Percentiles rank a stretch among this genome's conserved stretches.
Conservation (phyloP, 2,888 invertebrate species). For the Xanthia icteritia region DNA sequence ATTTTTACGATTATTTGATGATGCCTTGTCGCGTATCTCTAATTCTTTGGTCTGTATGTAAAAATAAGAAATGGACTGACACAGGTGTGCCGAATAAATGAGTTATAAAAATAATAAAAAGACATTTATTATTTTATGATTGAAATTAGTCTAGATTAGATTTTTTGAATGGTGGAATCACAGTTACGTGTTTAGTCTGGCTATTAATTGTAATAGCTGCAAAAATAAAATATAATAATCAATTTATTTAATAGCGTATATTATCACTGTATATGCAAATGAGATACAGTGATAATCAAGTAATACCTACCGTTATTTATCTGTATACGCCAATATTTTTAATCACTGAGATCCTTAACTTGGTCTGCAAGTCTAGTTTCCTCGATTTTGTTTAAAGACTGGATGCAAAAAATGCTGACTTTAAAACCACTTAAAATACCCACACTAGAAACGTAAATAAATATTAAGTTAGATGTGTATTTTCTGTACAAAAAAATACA, state of each 20-base stretch:
- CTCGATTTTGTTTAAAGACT: not conserved
- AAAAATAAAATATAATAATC: conserved; percentile 12
- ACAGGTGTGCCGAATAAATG: conserved; percentile 59
- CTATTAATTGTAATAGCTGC: not conserved
- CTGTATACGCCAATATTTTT: conserved; percentile 3
- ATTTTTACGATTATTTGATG: conserved; percentile 77
- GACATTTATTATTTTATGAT: conserved; percentile 28
- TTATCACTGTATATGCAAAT: conserved; percentile 24
- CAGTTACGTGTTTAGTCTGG: conserved; percentile 4
- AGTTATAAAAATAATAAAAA: conserved; percentile 50
- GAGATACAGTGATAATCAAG: conserved; percentile 16
- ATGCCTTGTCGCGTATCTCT: conserved; percentile 53
- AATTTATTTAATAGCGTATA: conserved; percentile 17
- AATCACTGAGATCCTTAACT: conserved; percentile 27
- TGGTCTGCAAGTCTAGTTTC: not conserved
- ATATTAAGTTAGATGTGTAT: not conserved
- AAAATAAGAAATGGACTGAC: conserved; percentile 20
- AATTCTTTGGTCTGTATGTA: conserved; percentile 30
- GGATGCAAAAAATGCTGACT: not conserved
- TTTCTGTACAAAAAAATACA: conserved; percentile 7
- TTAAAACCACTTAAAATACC: not conserved
- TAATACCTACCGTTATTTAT: conserved; percentile 8
- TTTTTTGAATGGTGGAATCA: conserved; percentile 19
- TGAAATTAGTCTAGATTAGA: conserved; percentile 43
- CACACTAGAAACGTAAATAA: conserved; percentile 1